Evolutionary conservation across 92 coral and sea anemone species (phyloP).

Genomic region (Porites divaricata): DNA sequence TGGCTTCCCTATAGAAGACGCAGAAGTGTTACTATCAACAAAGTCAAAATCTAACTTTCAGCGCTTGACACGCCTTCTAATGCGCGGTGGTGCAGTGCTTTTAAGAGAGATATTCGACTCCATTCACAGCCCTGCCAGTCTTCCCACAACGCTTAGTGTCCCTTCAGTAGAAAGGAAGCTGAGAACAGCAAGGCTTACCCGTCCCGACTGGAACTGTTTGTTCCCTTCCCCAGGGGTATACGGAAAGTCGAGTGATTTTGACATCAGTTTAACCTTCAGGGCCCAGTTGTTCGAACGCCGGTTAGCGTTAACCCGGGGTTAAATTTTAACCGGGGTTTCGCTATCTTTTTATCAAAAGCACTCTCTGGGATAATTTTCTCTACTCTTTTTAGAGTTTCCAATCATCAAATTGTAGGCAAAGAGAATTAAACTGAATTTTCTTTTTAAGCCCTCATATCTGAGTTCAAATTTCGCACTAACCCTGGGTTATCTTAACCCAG

Average conservation of each 20-base stretch:
- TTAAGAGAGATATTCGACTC: slow-evolving; percentile 45
- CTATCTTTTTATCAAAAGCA: no score
- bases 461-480: no score
- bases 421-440: no score
- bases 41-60: slow-evolving; percentile 36
- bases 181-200: slow-evolving; percentile 13
- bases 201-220: slow-evolving; percentile 18
- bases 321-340: no score
- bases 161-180: slow-evolving; percentile 2
- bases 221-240: slow-evolving; percentile 41
- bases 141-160: slow-evolving; percentile 12
- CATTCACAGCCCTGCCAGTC: slow-evolving; percentile 34
- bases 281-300: no score
- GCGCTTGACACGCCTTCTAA: no score
- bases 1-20: not conserved
- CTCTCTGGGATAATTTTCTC: no score
- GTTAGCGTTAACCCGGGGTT: no score
- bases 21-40: slow-evolving; percentile 29
- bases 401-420: no score
- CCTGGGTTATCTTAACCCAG: no score
- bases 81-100: not conserved
- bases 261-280: slow-evolving; percentile 42
- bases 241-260: slow-evolving; percentile 16
- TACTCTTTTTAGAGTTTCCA: no score
- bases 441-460: no score